Conservation (phyloP, 2,888 invertebrate species). For the Sarcophaga carnaria region DNA sequence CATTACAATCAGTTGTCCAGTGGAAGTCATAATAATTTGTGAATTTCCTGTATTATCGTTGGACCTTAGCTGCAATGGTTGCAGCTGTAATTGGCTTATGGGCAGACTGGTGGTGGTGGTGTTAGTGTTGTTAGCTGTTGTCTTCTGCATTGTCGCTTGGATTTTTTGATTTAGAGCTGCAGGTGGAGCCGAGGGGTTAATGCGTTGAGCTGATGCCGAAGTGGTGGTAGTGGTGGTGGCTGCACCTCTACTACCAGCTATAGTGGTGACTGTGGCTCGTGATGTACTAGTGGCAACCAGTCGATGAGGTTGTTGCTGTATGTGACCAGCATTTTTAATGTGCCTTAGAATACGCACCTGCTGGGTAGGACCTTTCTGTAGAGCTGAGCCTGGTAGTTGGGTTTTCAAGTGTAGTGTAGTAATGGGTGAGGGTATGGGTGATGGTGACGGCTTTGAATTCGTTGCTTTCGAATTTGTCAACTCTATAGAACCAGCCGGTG, state of each 20-base stretch:
- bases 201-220: conserved; percentile 62
- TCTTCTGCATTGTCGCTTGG: conserved; percentile 72
- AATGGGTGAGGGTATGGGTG: conserved; percentile 66
- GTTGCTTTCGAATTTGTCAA: conserved; percentile 70
- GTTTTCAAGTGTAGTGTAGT: conserved; percentile 80
- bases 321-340: conserved; percentile 75
- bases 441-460: conserved; percentile 66
- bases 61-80: conserved; percentile 75
- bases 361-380: conserved; percentile 63
- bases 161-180: conserved; percentile 83
- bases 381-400: conserved; percentile 71
- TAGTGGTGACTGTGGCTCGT: conserved; percentile 88
- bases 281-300: conserved; percentile 85
- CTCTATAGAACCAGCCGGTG: conserved; percentile 83
- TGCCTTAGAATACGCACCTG: conserved; percentile 78
- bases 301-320: conserved; percentile 70
- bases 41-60: conserved; percentile 71
- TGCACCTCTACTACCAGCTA: conserved; percentile 88
- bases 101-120: conserved; percentile 72
- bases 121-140: conserved; percentile 72
- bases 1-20: conserved; percentile 81
- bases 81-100: conserved; percentile 75
- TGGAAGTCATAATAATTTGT: conserved; percentile 82
- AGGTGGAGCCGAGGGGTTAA: conserved; percentile 82
- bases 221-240: conserved; percentile 72